Evolutionary conservation across 2,888 invertebrate genomes (phyloP), one percentile per base, ranked within the genome.

Genomic region (Pogonocherus hispidulus): DNA sequence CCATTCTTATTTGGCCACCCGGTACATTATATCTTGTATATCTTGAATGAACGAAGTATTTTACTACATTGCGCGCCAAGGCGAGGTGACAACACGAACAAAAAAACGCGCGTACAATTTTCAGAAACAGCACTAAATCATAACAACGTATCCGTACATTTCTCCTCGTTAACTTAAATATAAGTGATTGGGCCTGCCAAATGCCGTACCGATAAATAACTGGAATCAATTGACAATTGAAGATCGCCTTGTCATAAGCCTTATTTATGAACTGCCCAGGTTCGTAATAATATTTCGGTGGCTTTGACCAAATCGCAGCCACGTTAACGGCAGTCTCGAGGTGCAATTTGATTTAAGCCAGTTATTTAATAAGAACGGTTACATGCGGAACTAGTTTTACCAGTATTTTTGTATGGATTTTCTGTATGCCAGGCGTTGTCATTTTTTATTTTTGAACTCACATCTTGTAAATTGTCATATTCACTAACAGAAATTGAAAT

Each of bases 141-240:
- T 60, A 68, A 52, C 22, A 47, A 32, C 59, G 8, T 32, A 52
- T 59, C 63, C 32, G 59, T 54, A 59, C 66, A 72, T 70, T 65
- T 67, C 66, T 66, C 65, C 72, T 72, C 72, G 72, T 72, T 72
- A 72, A 66, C 59, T 66, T 51, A 54, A 52, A 55, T 49, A 60
- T 64, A 64, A 64, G 62, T 66, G 67, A 69, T 67, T 54, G 60
- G 56, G 16, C 59, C 52, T 55, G 35, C 62, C 68, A 46, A 63
- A 60, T 59, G 52, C 68, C 63, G 63, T 20, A 59, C 63, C 72
- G 47, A 70, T 72, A 70, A 72, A 73, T 70, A 70, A 65, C 54
- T 49, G 63, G 67, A 57, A 65, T 73, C 69, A 63, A 73, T 69
- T 70, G 70, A 65, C 72, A 72, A 72, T 72, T 68, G 70, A 60